Conservation (phyloP, 2,888 invertebrate genomes). For the Sarcophaga rosellei region DNA sequence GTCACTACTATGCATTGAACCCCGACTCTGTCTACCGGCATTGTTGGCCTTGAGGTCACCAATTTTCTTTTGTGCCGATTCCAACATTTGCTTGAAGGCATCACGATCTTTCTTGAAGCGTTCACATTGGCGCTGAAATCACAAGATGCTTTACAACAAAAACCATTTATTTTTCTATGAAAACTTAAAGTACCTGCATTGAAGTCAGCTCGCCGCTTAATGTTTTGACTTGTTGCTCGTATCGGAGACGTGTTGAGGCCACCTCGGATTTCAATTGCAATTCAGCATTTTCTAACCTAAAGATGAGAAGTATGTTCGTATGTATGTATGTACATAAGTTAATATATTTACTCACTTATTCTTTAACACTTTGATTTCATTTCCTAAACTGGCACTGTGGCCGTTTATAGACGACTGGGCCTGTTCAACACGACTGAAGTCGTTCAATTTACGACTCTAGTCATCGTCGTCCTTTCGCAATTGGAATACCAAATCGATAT, state of each 20-base stretch:
- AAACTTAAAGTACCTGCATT: constrained; percentile 84
- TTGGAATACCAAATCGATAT: constrained; percentile 88
- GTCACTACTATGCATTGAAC: constrained; percentile 88
- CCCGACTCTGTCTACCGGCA: constrained; percentile 83
- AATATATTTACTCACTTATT: constrained; percentile 81
- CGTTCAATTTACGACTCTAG: constrained; percentile 89
- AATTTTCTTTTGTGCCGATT: constrained; percentile 92
- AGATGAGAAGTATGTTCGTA: constrained; percentile 63
- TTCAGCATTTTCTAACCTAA: constrained; percentile 85
- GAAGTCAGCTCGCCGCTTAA: constrained; percentile 92
- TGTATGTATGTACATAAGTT: constrained; percentile 25
- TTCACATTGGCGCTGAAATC: constrained; percentile 80
- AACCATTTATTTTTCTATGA: neutral
- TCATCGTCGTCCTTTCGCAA: constrained; percentile 90
- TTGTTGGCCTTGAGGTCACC: constrained; percentile 86
- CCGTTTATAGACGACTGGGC: constrained; percentile 89
- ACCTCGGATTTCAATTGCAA: constrained; percentile 89
- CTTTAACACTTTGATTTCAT: constrained; percentile 88
- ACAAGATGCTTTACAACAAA: neutral
- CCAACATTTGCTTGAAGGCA: constrained; percentile 93
- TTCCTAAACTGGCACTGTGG: constrained; percentile 88
- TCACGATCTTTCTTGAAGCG: constrained; percentile 94
- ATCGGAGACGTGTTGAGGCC: constrained; percentile 90
- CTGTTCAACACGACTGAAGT: constrained; percentile 92
- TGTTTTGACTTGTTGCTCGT: constrained; percentile 91